phyloP scores from a whole-genome alignment of 1,140 invertebrate species.

The Mamestra configurata region DNA sequence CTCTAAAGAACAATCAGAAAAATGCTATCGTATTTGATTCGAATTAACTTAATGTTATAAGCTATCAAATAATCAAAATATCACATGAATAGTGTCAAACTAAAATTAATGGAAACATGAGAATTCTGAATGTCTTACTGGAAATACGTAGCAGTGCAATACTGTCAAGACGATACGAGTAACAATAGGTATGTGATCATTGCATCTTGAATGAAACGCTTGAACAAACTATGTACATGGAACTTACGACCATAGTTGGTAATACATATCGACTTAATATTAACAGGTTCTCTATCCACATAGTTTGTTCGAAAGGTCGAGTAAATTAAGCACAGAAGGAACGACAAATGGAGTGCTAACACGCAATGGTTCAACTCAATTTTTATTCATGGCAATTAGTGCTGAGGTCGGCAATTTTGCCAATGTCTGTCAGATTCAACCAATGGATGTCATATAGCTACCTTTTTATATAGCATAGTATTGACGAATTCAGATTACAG shows the following conservation, averaged over 20 bases:
- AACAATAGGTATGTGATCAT: neutral
- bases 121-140: conserved; percentile 12
- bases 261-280: neutral
- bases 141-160: conserved; percentile 29
- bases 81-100: conserved; percentile 47
- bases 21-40: conserved; percentile 32
- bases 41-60: conserved; percentile 9
- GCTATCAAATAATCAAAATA: conserved; percentile 41
- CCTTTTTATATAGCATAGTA: too few species aligned
- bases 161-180: neutral
- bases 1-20: conserved; percentile 6
- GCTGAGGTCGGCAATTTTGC: neutral
- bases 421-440: neutral
- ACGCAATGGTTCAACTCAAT: neutral
- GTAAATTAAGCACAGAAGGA: neutral
- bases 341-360: conserved; percentile 4
- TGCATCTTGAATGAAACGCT: neutral
- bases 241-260: neutral
- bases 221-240: neutral
- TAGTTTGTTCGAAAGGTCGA: neutral
- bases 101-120: conserved; percentile 46
- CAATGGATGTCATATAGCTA: too few species aligned
- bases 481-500: too few species aligned
- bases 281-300: neutral
- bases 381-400: too few species aligned